Conservation (phyloP, 2,113 vertebrate genomes). For the Epinephelus cyanopodus region DNA sequence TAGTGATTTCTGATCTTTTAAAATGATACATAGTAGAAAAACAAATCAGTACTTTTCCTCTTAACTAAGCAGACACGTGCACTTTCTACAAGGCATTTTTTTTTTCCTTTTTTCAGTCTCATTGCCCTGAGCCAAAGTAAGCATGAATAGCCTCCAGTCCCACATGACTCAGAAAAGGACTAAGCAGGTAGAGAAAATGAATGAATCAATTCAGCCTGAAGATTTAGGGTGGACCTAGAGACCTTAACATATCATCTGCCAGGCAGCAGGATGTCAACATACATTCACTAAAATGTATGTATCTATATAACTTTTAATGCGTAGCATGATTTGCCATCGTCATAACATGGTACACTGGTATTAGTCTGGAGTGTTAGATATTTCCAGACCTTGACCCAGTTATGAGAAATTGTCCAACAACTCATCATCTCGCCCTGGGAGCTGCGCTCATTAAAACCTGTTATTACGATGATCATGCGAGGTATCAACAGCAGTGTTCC, state of each 20-base stretch:
- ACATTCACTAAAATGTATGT: neutral
- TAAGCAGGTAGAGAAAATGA: neutral
- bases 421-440: slow-evolving; percentile 45
- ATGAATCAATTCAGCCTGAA: neutral
- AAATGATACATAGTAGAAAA: neutral
- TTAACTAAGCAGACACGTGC: too few relatives aligned
- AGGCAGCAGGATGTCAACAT: neutral
- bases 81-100: too few relatives aligned
- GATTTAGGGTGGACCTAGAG: neutral
- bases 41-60: too few relatives aligned
- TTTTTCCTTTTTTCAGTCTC: too few relatives aligned
- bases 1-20: neutral
- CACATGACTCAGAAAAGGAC: neutral
- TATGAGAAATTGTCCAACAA: slow-evolving; percentile 17
- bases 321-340: neutral
- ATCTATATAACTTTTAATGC: neutral
- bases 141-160: neutral
- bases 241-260: neutral
- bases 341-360: neutral
- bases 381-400: slow-evolving; percentile 42
- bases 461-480: slow-evolving; percentile 39
- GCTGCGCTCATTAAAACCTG: slow-evolving; percentile 48
- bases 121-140: neutral
- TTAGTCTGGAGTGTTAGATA: slow-evolving; percentile 25
- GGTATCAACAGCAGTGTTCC: neutral